These are phyloP conservation scores for Lasius platythorax DNA, from an alignment of 2,888 invertebrate genomes.

Conservation along the genomic window DNA sequence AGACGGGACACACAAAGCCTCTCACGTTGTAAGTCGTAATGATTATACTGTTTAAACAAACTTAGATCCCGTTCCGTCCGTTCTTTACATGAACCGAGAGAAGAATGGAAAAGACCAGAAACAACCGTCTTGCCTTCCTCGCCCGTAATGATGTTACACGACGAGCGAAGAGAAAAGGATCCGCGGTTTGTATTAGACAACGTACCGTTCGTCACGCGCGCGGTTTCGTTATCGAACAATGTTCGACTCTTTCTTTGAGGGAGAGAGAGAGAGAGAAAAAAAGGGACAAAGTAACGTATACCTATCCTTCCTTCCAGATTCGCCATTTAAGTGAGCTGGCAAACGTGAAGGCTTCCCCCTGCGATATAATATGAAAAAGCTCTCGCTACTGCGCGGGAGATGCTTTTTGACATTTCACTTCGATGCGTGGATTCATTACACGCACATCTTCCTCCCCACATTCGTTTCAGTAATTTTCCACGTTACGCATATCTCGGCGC, in stretches of 20 bases:
- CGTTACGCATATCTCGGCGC: background rate
- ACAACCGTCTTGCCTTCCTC: background rate
- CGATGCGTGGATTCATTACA: conserved; percentile 59
- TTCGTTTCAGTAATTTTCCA: conserved; percentile 52
- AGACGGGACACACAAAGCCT: background rate
- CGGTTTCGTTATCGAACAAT: conserved; percentile 69
- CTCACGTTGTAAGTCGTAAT: background rate
- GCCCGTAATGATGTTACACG: conserved; percentile 14
- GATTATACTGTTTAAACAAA: conserved; percentile 19
- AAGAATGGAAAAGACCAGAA: background rate
- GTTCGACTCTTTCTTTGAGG: conserved; percentile 51
- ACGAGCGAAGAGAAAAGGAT: conserved; percentile 10
- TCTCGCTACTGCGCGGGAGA: conserved; percentile 4
- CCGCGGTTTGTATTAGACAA: conserved; percentile 29
- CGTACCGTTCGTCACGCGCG: conserved; percentile 46
- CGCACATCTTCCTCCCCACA: conserved; percentile 43
- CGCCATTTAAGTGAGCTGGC: conserved; percentile 68
- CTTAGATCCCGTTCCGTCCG: background rate
- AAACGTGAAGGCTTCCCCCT: conserved; percentile 66
- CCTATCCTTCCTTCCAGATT: conserved; percentile 36
- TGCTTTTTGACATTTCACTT: conserved; percentile 70
- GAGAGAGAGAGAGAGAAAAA: background rate
- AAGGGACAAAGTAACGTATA: conserved; percentile 60
- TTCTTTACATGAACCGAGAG: background rate
- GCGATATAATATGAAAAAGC: conserved; percentile 63